Conservation (phyloP, 1,140 invertebrate species). For the Agrypnia vestita region DNA sequence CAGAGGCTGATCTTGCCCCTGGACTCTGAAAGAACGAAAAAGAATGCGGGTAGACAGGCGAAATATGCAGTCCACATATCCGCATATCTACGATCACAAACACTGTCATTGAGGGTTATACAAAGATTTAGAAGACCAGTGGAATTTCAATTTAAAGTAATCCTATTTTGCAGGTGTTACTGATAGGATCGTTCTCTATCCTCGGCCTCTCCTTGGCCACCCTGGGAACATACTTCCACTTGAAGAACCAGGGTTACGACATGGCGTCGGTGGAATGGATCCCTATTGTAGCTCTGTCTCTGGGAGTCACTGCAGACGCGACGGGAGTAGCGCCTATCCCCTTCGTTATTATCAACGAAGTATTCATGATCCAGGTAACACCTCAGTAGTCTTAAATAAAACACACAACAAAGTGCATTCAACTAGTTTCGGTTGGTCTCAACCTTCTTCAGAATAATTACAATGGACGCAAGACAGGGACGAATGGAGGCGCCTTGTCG, state of each 20-base stretch:
- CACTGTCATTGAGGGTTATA: no score
- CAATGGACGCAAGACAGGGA: no score
- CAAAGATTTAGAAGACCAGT: background rate
- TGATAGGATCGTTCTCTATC: conserved; percentile 33
- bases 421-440: no score
- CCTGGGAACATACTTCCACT: conserved; percentile 49
- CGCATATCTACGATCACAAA: no score
- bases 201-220: conserved; percentile 28
- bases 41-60: no score
- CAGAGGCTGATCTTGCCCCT: no score
- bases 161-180: conserved; percentile 31
- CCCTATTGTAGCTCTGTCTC: conserved; percentile 61
- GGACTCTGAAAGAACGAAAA: no score
- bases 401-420: no score
- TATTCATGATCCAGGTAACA: conserved; percentile 64
- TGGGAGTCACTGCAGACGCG: conserved; percentile 62
- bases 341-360: conserved; percentile 63
- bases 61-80: no score
- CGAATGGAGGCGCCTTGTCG: no score
- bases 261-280: conserved; percentile 50
- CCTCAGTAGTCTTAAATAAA: no score
- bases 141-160: background rate
- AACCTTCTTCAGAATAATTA: no score
- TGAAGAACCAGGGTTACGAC: conserved; percentile 31
- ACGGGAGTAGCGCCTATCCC: conserved; percentile 64